phyloP scores from a whole-genome alignment of 2,888 invertebrate species.

The Caenorhabditis becei region DNA sequence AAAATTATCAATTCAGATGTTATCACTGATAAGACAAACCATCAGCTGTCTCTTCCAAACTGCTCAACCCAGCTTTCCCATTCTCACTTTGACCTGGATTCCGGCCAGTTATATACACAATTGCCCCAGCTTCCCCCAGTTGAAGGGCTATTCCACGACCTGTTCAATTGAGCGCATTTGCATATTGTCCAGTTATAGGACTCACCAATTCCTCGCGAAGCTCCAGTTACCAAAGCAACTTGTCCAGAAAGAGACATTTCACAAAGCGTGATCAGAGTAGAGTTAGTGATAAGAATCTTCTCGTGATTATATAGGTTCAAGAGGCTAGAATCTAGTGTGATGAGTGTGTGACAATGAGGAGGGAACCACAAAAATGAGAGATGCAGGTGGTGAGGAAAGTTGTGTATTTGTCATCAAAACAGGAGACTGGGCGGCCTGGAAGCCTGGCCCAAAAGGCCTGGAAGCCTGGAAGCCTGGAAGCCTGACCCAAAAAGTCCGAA shows the following conservation, averaged over 20 bases:
- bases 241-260: slow-evolving; percentile 66
- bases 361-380: too few relatives aligned
- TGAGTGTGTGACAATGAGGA: too few relatives aligned
- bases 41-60: slow-evolving; percentile 32
- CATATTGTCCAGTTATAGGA: not conserved
- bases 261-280: too few relatives aligned
- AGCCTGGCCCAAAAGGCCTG: too few relatives aligned
- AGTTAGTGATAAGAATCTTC: too few relatives aligned
- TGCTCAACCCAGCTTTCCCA: slow-evolving; percentile 15
- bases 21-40: not conserved
- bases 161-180: slow-evolving; percentile 10
- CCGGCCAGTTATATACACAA: slow-evolving; percentile 69
- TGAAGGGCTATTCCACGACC: slow-evolving; percentile 70
- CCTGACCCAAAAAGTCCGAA: too few relatives aligned
- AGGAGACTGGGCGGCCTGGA: too few relatives aligned
- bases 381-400: too few relatives aligned
- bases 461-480: too few relatives aligned
- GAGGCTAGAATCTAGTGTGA: too few relatives aligned
- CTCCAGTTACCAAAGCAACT: slow-evolving; percentile 69
- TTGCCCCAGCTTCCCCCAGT: slow-evolving; percentile 63
- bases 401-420: too few relatives aligned
- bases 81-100: slow-evolving; percentile 42
- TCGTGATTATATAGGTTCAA: too few relatives aligned
- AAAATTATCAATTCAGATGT: not conserved
- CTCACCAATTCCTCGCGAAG: slow-evolving; percentile 74